Conservation (phyloP, 2,113 vertebrate genomes). For the Mustela nigripes region DNA sequence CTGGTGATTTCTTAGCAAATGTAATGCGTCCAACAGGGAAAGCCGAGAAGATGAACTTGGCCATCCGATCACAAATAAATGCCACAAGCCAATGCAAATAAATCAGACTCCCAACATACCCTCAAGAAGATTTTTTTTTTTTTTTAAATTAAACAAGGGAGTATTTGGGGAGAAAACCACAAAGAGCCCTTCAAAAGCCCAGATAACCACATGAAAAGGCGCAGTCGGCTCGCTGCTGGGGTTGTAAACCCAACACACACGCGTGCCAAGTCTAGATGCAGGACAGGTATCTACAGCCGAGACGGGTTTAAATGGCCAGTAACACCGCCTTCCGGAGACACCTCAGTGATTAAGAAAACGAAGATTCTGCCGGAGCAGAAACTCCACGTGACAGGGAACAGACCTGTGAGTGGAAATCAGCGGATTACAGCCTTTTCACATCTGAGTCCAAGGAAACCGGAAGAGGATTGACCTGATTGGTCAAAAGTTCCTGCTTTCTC, state of each 20-base stretch:
- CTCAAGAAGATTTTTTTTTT: not conserved
- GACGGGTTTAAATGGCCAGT: not conserved
- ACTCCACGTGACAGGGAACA: not conserved
- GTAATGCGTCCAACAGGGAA: not conserved
- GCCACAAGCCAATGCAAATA: not conserved
- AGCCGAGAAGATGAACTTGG: not conserved
- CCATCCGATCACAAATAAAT: not conserved
- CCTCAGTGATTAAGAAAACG: slow-evolving; percentile 19
- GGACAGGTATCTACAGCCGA: not conserved
- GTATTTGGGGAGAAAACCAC: not conserved
- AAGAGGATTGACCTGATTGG: slow-evolving; percentile 41
- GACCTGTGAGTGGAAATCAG: not conserved
- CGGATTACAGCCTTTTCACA: not conserved
- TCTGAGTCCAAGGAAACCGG: slow-evolving; percentile 31
- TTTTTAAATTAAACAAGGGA: not conserved
- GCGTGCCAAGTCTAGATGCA: not conserved
- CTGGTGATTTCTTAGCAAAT: not conserved
- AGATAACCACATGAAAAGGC: not conserved
- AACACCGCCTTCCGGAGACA: not conserved
- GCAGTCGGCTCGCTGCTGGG: not conserved
- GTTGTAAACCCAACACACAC: not conserved
- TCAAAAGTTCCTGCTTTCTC: slow-evolving; percentile 45
- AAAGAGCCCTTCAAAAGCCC: not conserved
- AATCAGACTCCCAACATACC: not conserved
- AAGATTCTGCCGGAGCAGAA: slow-evolving; percentile 6